Evolutionary conservation across 2,797 vertebrate genomes (phyloP), one percentile per base, ranked within the genome.

Genomic region (Pteropus rufus): DNA sequence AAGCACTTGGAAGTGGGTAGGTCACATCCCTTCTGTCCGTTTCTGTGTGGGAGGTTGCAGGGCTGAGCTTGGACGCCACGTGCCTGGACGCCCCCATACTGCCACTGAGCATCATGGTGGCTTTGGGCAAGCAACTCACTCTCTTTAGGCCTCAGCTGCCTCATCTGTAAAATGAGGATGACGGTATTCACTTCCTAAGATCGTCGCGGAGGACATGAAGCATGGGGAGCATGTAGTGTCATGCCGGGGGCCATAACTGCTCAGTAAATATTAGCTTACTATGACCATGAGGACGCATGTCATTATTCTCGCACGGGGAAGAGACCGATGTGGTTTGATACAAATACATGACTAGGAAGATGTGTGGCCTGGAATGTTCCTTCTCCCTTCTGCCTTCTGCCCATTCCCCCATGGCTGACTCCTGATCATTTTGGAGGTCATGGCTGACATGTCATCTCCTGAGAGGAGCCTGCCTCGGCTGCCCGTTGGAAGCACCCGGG

Each of bases 401-500:
- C 1, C 54, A 12, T 0, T 5, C 69, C 26, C 0, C 2, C n/a
- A 0, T 1, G 34, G 7, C 69, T 41, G n/a, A 39, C n/a, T 36
- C 44, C 16, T 19, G 23, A 16, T 64, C 76, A 3, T n/a, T 11
- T 83, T 24, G 54, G 11, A 41, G 67, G 73, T n/a, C n/a, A 1
- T 5, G 46, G 67, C 54, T 52, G 6, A 29, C 10, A 7, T 8
- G 19, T 49, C 31, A 3, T 24, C 72, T 54, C 79, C 1, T 2
- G 67, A 62, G 34, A 58, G 73, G 31, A 80, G 26, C 9, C 19
- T 4, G 46, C 6, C 31, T 16, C 23, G 64, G 70, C 31, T 29
- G 1, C 23, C 8, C 8, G 0, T 0, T 21, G 34, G 69, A 39
- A n/a, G 10, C 10, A 15, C 7, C 26, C 0, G 0, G 15, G 19